These are phyloP conservation scores for Harpalus rufipes DNA, from an alignment of 2,888 invertebrate genomes.

Conservation along the genomic window DNA sequence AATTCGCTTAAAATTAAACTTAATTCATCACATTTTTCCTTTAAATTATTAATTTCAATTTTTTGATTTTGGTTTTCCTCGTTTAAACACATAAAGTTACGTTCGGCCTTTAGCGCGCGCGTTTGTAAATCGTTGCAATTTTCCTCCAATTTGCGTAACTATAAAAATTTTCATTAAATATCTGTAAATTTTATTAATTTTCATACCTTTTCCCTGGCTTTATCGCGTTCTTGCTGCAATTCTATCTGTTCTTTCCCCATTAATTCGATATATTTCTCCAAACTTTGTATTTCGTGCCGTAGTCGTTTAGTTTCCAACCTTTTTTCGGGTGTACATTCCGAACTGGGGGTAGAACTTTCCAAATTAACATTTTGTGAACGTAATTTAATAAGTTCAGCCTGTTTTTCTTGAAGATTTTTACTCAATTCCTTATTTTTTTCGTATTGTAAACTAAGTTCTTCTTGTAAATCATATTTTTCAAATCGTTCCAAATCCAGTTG, in stretches of 20 bases:
- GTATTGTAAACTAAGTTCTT: constrained; percentile 80
- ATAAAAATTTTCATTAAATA: constrained; percentile 73
- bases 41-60: constrained; percentile 71
- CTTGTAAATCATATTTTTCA: constrained; percentile 82
- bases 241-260: constrained; percentile 79
- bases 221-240: constrained; percentile 79
- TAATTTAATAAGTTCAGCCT: constrained; percentile 75
- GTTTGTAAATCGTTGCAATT: constrained; percentile 73
- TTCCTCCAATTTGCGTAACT: constrained; percentile 75
- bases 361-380: constrained; percentile 73
- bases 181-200: constrained; percentile 70
- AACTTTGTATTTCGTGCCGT: constrained; percentile 78
- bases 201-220: constrained; percentile 76
- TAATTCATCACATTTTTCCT: constrained; percentile 73
- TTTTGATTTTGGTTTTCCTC: constrained; percentile 72
- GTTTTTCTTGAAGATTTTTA: constrained; percentile 75
- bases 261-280: constrained; percentile 79
- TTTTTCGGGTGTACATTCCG: background rate
- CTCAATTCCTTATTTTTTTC: constrained; percentile 79
- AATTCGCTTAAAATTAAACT: constrained; percentile 78
- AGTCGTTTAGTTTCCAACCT: constrained; percentile 74
- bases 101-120: constrained; percentile 72
- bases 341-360: constrained; percentile 71
- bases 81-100: constrained; percentile 70
- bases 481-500: constrained; percentile 82